phyloP scores from a whole-genome alignment of 2,888 invertebrate species.

The Tachystola acroxantha region DNA sequence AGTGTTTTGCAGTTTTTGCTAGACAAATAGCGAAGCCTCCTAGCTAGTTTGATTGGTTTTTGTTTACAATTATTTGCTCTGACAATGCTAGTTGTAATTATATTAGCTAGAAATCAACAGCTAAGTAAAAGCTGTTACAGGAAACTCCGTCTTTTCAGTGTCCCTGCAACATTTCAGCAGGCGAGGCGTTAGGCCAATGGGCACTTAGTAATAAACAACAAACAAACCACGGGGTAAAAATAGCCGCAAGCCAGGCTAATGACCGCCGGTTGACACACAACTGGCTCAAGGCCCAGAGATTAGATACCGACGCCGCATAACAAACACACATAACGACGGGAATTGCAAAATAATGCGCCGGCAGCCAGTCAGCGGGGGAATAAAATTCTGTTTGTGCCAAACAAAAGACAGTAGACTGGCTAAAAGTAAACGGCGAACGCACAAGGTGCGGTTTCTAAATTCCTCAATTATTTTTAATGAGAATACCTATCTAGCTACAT shows the following conservation, averaged over 20 bases:
- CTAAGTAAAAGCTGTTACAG: no score
- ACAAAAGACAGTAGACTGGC: background rate
- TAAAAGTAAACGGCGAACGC: no score
- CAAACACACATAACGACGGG: slow-evolving; percentile 21
- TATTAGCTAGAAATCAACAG: no score
- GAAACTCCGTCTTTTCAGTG: no score
- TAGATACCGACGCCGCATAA: slow-evolving; percentile 49
- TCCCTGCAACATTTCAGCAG: slow-evolving; percentile 31
- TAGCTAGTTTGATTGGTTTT: no score
- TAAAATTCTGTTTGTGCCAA: background rate
- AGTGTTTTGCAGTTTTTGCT: no score
- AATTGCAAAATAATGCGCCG: slow-evolving; percentile 57
- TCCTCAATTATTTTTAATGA: no score
- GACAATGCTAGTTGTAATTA: no score
- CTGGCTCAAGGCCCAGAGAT: slow-evolving; percentile 74
- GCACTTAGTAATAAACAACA: slow-evolving; percentile 64
- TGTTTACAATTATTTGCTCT: no score
- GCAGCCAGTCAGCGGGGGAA: background rate
- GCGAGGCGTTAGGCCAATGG: slow-evolving; percentile 20
- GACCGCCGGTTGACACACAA: slow-evolving; percentile 74
- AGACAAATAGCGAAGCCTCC: no score
- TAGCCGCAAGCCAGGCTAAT: slow-evolving; percentile 63
- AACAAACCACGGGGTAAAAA: slow-evolving; percentile 66
- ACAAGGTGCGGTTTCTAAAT: no score
- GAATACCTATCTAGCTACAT: no score